phyloP scores from a whole-genome alignment of 1,140 invertebrate genomes.

The Orchesella cincta region DNA sequence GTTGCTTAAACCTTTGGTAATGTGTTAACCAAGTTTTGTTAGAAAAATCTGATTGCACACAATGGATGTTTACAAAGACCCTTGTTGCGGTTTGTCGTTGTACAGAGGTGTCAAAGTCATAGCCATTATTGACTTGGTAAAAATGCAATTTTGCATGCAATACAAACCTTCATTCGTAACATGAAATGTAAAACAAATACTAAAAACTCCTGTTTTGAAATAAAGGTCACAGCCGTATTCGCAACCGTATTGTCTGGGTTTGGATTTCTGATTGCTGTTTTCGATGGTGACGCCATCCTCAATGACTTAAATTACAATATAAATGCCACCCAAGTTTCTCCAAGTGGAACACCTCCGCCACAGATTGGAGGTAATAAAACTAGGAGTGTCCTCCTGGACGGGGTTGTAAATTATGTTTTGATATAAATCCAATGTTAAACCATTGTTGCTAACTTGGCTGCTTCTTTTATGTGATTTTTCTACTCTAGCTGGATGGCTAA shows the following conservation, averaged over 20 bases:
- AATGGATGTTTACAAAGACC: neutral
- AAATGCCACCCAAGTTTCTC: neutral
- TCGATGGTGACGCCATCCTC: neutral
- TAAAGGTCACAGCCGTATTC: neutral
- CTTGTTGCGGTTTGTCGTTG: neutral
- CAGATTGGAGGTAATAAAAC: neutral
- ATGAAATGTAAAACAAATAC: neutral
- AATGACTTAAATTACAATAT: neutral
- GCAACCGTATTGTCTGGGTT: neutral
- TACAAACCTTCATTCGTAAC: neutral
- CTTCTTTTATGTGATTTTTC: too few species aligned
- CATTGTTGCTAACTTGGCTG: too few species aligned
- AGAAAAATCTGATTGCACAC: too few species aligned
- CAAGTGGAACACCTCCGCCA: neutral
- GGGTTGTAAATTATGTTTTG: too few species aligned
- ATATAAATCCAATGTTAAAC: neutral
- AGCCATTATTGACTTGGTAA: constrained; percentile 2
- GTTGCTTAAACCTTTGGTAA: too few species aligned
- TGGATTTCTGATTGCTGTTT: neutral
- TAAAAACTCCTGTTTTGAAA: neutral
- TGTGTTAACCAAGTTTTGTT: too few species aligned
- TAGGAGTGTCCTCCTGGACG: too few species aligned
- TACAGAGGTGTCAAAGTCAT: constrained; percentile 13
- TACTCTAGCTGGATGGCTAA: neutral
- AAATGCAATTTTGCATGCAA: neutral